These are phyloP conservation scores for Aporophyla lueneburgensis DNA, from an alignment of 2,888 invertebrate genomes.

Conservation along the genomic window DNA sequence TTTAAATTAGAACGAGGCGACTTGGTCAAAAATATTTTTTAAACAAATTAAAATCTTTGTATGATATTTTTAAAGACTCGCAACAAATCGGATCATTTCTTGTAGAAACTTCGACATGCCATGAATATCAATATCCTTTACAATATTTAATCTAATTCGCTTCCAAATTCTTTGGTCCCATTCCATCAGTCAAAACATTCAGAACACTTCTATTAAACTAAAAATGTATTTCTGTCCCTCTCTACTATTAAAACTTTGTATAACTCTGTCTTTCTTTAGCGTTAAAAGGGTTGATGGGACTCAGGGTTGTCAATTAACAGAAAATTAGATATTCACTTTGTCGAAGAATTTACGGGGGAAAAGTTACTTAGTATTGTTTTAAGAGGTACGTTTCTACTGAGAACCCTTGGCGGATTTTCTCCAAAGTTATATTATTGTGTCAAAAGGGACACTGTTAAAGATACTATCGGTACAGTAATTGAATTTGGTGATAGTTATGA, in stretches of 20 bases:
- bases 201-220: slow-evolving; percentile 51
- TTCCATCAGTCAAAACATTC: slow-evolving; percentile 53
- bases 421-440: slow-evolving; percentile 27
- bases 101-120: not conserved
- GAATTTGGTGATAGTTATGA: slow-evolving; percentile 49
- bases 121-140: slow-evolving; percentile 30
- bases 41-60: too few species aligned
- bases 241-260: slow-evolving; percentile 48
- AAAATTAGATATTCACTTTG: slow-evolving; percentile 70
- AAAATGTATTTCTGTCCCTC: slow-evolving; percentile 34
- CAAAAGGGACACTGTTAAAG: slow-evolving; percentile 38
- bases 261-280: slow-evolving; percentile 34
- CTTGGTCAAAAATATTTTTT: too few species aligned
- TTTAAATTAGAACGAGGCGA: too few species aligned
- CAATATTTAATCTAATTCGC: slow-evolving; percentile 53
- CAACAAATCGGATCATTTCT: too few species aligned
- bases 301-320: slow-evolving; percentile 69
- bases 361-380: slow-evolving; percentile 61
- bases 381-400: slow-evolving; percentile 42
- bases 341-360: slow-evolving; percentile 57
- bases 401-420: slow-evolving; percentile 38
- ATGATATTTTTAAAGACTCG: too few species aligned
- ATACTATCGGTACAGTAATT: slow-evolving; percentile 55
- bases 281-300: slow-evolving; percentile 65
- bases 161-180: slow-evolving; percentile 40